phyloP scores from a whole-genome alignment of 1,140 invertebrate species.

The Dendroctonus valens region DNA sequence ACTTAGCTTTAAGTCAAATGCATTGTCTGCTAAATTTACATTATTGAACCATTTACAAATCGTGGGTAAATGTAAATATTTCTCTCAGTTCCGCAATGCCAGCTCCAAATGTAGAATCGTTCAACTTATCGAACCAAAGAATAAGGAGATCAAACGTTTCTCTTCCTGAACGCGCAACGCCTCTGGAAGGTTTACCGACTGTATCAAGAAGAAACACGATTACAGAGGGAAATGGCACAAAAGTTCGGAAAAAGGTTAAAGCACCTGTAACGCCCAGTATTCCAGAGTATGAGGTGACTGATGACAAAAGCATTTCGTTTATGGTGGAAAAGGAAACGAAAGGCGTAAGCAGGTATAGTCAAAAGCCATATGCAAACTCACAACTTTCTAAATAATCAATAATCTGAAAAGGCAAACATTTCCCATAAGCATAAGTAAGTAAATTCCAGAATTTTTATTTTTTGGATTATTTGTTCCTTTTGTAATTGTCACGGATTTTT shows the following conservation, averaged over 20 bases:
- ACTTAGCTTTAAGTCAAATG: no score
- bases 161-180: not conserved
- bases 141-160: slow-evolving; percentile 8
- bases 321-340: slow-evolving; percentile 12
- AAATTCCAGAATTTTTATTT: not conserved
- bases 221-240: slow-evolving; percentile 6
- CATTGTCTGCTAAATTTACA: no score
- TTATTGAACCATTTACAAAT: no score
- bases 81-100: no score
- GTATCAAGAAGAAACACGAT: slow-evolving; percentile 9
- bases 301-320: not conserved
- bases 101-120: no score
- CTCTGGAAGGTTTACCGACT: not conserved
- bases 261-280: slow-evolving; percentile 14
- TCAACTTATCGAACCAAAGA: not conserved
- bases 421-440: not conserved
- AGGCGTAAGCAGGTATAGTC: slow-evolving; percentile 7
- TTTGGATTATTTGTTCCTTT: no score
- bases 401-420: not conserved
- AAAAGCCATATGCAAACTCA: not conserved
- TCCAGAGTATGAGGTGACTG: slow-evolving; percentile 3
- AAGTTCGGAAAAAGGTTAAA: slow-evolving; percentile 9
- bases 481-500: not conserved
- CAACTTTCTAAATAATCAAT: not conserved
- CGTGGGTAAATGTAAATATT: no score